Percentiles rank a stretch among this genome's conserved stretches.
Evolutionary conservation across 2,797 vertebrate species (phyloP).

Genomic region (Zonotrichia albicollis): DNA sequence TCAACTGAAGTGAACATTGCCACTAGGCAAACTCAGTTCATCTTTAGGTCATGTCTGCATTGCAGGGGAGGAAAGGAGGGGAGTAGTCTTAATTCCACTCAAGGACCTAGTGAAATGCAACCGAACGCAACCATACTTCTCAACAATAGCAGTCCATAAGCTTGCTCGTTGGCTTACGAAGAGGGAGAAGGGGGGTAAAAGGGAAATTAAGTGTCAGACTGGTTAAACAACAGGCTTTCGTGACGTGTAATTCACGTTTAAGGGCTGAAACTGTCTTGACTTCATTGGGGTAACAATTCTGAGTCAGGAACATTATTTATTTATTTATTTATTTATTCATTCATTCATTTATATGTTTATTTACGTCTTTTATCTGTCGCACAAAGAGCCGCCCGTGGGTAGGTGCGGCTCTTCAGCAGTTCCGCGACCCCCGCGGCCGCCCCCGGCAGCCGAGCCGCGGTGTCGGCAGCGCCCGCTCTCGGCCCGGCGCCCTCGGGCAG

Average conservation of each 20-base stretch:
- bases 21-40: conserved; percentile 1
- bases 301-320: accelerated
- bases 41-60: conserved; percentile 33
- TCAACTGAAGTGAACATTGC: neutral
- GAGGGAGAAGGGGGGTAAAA: accelerated
- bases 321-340: no score
- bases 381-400: neutral
- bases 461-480: neutral
- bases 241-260: neutral
- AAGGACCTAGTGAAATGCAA: neutral
- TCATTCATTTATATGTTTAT: neutral
- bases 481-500: neutral
- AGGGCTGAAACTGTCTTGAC: neutral
- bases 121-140: neutral
- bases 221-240: neutral
- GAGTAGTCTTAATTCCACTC: neutral
- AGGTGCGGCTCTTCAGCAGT: neutral
- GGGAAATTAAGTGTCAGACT: neutral
- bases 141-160: neutral
- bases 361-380: neutral
- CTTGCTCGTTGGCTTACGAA: neutral
- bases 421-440: neutral
- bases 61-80: conserved; percentile 36
- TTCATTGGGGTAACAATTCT: neutral
- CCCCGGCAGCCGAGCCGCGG: neutral